phyloP scores from a whole-genome alignment of 37 sponge, comb jelly and placozoan genomes.

The Bolinopsis microptera region DNA sequence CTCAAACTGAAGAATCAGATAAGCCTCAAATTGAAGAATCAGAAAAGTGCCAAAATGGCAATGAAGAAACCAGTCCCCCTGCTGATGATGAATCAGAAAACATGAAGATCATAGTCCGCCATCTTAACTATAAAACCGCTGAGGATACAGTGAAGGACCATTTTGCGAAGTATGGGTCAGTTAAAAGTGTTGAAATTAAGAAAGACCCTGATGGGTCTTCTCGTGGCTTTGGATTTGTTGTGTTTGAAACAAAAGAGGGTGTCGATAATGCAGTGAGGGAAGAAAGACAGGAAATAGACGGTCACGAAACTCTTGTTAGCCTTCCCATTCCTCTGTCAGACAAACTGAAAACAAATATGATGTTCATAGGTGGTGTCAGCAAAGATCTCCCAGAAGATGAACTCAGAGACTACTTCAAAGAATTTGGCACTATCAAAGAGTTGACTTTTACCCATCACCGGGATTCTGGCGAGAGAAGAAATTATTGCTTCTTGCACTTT shows the following conservation, averaged over 20 bases:
- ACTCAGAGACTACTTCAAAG: neutral
- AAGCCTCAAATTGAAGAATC: neutral
- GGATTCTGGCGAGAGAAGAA: neutral
- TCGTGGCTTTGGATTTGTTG: neutral
- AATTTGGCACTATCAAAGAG: neutral
- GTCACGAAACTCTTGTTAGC: neutral
- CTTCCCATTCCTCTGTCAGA: neutral
- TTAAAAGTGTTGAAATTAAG: neutral
- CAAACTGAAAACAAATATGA: neutral
- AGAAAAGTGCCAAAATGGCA: neutral
- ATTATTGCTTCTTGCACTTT: neutral
- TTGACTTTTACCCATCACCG: neutral
- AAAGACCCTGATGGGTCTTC: neutral
- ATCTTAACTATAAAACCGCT: neutral
- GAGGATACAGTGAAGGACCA: neutral
- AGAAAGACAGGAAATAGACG: neutral
- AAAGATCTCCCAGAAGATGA: neutral
- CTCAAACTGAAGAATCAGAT: neutral
- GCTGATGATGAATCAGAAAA: neutral
- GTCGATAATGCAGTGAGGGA: neutral
- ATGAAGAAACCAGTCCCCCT: neutral
- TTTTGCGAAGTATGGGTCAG: neutral
- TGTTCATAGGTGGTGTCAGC: neutral
- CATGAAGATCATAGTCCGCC: neutral
- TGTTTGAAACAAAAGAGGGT: neutral